Evolutionary conservation across 2,797 vertebrate species (phyloP).

Genomic region (Enteromius mattozi): DNA sequence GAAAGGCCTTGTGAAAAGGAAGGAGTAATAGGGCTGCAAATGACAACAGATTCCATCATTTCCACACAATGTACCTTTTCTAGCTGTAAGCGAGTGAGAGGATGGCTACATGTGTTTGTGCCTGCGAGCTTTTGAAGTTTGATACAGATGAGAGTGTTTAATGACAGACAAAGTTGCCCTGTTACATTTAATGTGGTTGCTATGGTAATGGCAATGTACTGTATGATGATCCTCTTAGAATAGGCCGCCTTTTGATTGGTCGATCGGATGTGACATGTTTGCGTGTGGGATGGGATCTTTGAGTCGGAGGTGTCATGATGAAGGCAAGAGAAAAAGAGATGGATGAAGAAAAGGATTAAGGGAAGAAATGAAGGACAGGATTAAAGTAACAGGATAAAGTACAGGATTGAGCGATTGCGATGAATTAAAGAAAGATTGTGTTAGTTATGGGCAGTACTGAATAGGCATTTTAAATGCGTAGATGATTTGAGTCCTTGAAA

Average conservation of each 20-base stretch:
- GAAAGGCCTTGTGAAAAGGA: background rate
- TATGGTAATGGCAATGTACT: slow-evolving; percentile 28
- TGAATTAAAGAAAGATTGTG: slow-evolving; percentile 9
- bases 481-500: background rate
- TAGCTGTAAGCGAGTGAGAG: background rate
- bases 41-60: slow-evolving; percentile 23
- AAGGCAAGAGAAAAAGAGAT: slow-evolving; percentile 19
- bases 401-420: background rate
- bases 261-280: slow-evolving; percentile 15
- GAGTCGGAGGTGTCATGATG: slow-evolving; percentile 23
- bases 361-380: slow-evolving; percentile 22
- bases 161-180: slow-evolving; percentile 39
- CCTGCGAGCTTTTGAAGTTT: slow-evolving; percentile 25
- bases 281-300: background rate
- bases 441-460: background rate
- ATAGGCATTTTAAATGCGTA: background rate
- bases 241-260: background rate
- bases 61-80: background rate
- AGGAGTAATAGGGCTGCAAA: slow-evolving; percentile 2
- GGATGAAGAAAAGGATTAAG: slow-evolving; percentile 29
- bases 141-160: slow-evolving; percentile 32
- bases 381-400: slow-evolving; percentile 58
- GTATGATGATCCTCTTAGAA: slow-evolving; percentile 1
- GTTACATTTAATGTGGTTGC: slow-evolving; percentile 39
- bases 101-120: slow-evolving; percentile 14